phyloP scores from a whole-genome alignment of 2,113 vertebrate species.

The Pica pica region DNA sequence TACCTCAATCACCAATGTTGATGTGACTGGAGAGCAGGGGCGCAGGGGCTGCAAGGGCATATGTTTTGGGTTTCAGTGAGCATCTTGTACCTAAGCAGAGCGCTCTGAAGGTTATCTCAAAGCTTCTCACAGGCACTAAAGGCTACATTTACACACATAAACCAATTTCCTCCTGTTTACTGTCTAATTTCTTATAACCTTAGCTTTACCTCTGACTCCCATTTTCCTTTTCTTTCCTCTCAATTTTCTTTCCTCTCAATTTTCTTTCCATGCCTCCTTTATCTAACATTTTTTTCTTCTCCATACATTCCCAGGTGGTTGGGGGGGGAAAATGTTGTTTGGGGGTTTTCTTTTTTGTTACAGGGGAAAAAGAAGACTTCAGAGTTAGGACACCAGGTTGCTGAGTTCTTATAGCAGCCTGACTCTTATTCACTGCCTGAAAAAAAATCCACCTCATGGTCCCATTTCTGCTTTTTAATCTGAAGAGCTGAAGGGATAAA shows the following conservation, averaged over 20 bases:
- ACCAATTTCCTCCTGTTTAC: not conserved
- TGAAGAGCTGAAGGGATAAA: not conserved
- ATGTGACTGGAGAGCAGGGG: not conserved
- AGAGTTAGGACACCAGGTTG: not conserved
- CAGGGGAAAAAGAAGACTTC: not conserved
- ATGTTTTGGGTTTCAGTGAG: not conserved
- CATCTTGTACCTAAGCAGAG: not conserved
- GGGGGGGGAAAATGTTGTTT: too few relatives aligned
- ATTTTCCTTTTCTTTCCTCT: not conserved
- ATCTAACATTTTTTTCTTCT: not conserved
- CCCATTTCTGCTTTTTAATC: not conserved
- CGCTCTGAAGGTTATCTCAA: not conserved
- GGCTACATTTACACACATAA: not conserved
- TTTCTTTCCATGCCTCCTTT: not conserved
- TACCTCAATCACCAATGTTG: not conserved
- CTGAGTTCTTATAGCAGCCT: not conserved
- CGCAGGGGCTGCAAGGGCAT: not conserved
- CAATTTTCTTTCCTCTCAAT: not conserved
- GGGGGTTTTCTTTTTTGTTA: not conserved
- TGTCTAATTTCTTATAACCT: not conserved
- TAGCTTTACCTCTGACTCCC: not conserved
- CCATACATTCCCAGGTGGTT: not conserved
- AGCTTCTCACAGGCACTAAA: not conserved
- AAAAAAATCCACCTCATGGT: not conserved
- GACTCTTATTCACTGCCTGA: not conserved